Conservation (phyloP, 2,113 vertebrate genomes). For the Pterophyllum scalare region DNA sequence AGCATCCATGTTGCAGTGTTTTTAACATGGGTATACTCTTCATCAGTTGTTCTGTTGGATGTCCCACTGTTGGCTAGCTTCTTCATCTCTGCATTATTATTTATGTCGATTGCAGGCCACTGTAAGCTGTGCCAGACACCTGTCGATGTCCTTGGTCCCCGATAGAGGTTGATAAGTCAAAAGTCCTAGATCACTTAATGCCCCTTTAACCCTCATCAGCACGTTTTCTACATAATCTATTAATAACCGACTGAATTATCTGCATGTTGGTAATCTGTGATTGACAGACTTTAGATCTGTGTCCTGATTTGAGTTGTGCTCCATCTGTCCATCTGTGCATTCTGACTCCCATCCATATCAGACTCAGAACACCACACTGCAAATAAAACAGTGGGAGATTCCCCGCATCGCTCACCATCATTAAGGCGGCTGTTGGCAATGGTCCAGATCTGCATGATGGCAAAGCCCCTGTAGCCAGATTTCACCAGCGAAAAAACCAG, state of each 20-base stretch:
- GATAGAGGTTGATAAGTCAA: slow-evolving; percentile 60
- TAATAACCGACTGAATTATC: slow-evolving; percentile 9
- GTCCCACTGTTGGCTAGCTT: slow-evolving; percentile 4
- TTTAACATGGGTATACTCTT: not conserved
- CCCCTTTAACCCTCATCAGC: slow-evolving; percentile 37
- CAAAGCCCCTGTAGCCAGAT: slow-evolving; percentile 62
- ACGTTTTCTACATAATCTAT: slow-evolving; percentile 30
- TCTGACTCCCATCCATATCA: slow-evolving; percentile 35
- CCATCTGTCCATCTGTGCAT: slow-evolving; percentile 55
- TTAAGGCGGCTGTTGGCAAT: slow-evolving; percentile 30
- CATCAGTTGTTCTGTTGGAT: slow-evolving; percentile 25
- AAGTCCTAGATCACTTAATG: slow-evolving; percentile 34
- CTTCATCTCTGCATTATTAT: slow-evolving; percentile 47
- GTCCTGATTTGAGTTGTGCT: slow-evolving; percentile 46
- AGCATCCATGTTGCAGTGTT: not conserved
- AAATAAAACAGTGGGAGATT: slow-evolving; percentile 46
- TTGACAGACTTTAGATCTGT: slow-evolving; percentile 30
- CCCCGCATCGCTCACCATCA: slow-evolving; percentile 41
- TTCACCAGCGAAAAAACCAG: slow-evolving; percentile 56
- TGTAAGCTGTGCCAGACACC: slow-evolving; percentile 54
- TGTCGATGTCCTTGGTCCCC: slow-evolving; percentile 52
- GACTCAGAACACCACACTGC: slow-evolving; percentile 46
- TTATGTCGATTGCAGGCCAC: slow-evolving; percentile 52
- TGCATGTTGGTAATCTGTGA: slow-evolving; percentile 47
- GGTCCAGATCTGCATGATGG: slow-evolving; percentile 61